These are phyloP conservation scores for Orthonevra nobilis DNA, from an alignment of 2,888 invertebrate genomes.

Conservation along the genomic window DNA sequence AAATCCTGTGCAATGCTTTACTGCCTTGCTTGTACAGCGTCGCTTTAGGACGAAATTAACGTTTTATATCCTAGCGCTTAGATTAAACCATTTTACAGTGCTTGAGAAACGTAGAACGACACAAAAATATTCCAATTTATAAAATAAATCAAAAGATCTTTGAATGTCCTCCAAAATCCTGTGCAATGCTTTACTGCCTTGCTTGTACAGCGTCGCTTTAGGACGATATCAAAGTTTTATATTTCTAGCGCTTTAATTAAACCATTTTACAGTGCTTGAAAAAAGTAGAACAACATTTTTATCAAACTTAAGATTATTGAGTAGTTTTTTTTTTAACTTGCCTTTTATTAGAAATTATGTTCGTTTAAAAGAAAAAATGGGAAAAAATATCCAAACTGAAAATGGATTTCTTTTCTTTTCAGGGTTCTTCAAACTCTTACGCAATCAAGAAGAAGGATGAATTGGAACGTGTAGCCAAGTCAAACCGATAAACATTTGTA, in stretches of 20 bases:
- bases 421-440: conserved; percentile 99
- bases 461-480: conserved; percentile 99
- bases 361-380: no score
- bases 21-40: conserved; percentile 61
- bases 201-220: conserved; percentile 72
- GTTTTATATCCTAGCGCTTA: conserved; percentile 46
- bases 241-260: conserved; percentile 43
- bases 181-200: conserved; percentile 40
- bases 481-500: conserved; percentile 93
- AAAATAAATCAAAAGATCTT: no score
- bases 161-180: conserved; percentile 71
- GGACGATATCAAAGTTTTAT: conserved; percentile 67
- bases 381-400: no score
- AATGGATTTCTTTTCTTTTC: conserved; percentile 72
- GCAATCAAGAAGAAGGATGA: conserved; percentile 99
- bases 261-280: conserved; percentile 72
- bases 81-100: conserved; percentile 4
- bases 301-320: no score
- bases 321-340: conserved; percentile 22
- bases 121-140: conserved; percentile 75
- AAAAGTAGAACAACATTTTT: conserved; percentile 78
- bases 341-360: no score
- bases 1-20: conserved; percentile 67
- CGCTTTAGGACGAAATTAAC: conserved; percentile 73
- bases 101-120: conserved; percentile 52